Evolutionary conservation across 2,888 invertebrate genomes (phyloP).

Genomic region (Athetis lepigone): DNA sequence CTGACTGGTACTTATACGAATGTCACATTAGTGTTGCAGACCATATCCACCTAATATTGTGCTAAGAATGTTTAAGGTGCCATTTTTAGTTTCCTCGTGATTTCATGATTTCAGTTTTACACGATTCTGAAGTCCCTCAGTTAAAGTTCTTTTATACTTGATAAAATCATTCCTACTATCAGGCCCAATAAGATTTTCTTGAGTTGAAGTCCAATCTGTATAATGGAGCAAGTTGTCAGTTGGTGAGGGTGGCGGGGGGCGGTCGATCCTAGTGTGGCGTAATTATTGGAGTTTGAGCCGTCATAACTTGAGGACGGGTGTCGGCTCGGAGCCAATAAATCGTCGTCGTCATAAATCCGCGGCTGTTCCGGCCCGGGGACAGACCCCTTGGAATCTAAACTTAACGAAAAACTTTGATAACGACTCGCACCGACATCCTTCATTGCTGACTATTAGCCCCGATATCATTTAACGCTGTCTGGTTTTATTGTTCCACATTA

Average conservation of each 20-base stretch:
- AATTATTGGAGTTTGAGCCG: conserved; percentile 25
- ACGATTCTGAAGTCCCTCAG: too few relatives aligned
- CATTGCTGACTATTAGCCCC: conserved; percentile 37
- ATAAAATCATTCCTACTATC: background rate
- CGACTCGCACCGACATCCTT: conserved; percentile 37
- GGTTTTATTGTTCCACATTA: conserved; percentile 50
- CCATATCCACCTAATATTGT: too few relatives aligned
- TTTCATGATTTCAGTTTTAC: too few relatives aligned
- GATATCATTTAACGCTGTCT: conserved; percentile 55
- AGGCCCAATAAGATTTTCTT: background rate
- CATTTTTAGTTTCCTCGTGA: too few relatives aligned
- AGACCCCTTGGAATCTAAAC: conserved; percentile 62
- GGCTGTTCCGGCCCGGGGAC: conserved; percentile 37
- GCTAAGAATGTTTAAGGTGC: too few relatives aligned
- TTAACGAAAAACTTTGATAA: conserved; percentile 60
- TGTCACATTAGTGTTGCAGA: too few relatives aligned
- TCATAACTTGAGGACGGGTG: conserved; percentile 47
- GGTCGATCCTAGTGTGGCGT: conserved; percentile 9
- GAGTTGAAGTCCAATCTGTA: conserved; percentile 14
- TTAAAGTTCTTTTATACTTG: too few relatives aligned
- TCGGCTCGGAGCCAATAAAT: conserved; percentile 49
- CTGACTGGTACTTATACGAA: too few relatives aligned
- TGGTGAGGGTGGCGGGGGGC: background rate
- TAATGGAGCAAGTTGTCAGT: conserved; percentile 4
- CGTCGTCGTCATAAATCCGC: conserved; percentile 30